Evolutionary conservation across 2,888 invertebrate species (phyloP), one percentile per base, ranked within the genome.

Genomic region (Chelonus formosanus): DNA sequence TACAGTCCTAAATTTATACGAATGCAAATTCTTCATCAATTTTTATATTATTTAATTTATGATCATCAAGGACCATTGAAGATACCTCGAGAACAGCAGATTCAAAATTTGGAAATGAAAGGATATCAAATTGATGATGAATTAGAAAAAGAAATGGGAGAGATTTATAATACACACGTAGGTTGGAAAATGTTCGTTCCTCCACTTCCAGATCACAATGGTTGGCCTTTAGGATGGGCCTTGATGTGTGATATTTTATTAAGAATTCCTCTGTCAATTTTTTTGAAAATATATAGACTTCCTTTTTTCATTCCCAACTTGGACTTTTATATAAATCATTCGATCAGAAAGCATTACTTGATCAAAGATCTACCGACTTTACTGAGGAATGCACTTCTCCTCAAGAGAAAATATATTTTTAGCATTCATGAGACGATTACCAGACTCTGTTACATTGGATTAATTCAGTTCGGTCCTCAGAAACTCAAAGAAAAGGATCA

Each of bases 131-230:
- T 85, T 0, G 78, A 83, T 1, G 83, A 84, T 1, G 81, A 85
- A 31, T 80, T 87, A 54, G 71, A 84, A 5, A 75, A 83, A 0
- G 85, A 87, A 65, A 80, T 89, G 73, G 84, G 86, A 3, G 79
- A 81, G 0, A 78, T 88, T 53, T 89, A 88, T 66, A 85, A 82
- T 45, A 85, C 84, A 3, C 85, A 87, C 59, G 83, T 90, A 4
- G 86, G 85, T 72, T 93, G 92, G 91, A 90, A 89, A 78, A 91
- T 90, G 84, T 93, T 92, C 78, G 84, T 94, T 8, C 88, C 90
- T 0, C 91, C 92, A 0, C 76, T 93, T 53, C 89, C 89, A 0
- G 75, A 80, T 53, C 89, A 91, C 74, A 75, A 72, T 69, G 86
- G 87, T 86, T 90, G 89, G 85, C 85, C 86, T 0, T 48, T 77